Conservation (phyloP, 2,888 invertebrate species). For the Cantharis nigra region DNA sequence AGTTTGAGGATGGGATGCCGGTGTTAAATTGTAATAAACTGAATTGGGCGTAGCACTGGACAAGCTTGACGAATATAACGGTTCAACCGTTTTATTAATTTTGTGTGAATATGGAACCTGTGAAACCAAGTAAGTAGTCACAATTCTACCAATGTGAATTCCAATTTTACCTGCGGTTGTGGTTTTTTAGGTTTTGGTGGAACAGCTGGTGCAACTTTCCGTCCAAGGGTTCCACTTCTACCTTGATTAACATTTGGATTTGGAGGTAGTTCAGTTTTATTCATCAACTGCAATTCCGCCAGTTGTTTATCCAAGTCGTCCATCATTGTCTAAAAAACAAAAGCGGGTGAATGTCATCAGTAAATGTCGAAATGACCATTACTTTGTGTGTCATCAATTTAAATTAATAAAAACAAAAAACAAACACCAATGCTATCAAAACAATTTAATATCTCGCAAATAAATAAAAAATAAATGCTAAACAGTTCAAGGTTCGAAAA, state of each 20-base stretch:
- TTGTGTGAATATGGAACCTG: conserved; percentile 79
- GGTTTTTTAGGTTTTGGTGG: conserved; percentile 78
- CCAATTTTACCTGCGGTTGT: conserved; percentile 59
- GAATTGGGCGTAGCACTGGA: conserved; percentile 42
- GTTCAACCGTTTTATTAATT: conserved; percentile 71
- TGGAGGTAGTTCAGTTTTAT: conserved; percentile 54
- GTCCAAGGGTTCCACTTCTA: conserved; percentile 55
- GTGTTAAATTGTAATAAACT: conserved; percentile 51
- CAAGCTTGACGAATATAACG: conserved; percentile 74
- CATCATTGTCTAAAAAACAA: conserved; percentile 49
- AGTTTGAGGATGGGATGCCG: conserved; percentile 42
- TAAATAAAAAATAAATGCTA: background rate
- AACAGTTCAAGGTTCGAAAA: background rate
- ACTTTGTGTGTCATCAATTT: background rate
- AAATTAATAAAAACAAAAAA: background rate
- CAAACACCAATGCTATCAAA: background rate
- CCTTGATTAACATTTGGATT: conserved; percentile 46
- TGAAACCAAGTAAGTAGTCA: conserved; percentile 33
- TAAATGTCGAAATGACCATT: background rate
- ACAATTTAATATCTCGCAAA: background rate
- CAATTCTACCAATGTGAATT: background rate
- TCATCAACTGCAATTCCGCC: conserved; percentile 68
- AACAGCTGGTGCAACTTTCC: conserved; percentile 77
- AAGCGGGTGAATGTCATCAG: background rate
- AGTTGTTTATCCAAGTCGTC: conserved; percentile 73